Evolutionary conservation across 2,113 vertebrate genomes (phyloP).

Genomic region (Spea multiplicata): DNA sequence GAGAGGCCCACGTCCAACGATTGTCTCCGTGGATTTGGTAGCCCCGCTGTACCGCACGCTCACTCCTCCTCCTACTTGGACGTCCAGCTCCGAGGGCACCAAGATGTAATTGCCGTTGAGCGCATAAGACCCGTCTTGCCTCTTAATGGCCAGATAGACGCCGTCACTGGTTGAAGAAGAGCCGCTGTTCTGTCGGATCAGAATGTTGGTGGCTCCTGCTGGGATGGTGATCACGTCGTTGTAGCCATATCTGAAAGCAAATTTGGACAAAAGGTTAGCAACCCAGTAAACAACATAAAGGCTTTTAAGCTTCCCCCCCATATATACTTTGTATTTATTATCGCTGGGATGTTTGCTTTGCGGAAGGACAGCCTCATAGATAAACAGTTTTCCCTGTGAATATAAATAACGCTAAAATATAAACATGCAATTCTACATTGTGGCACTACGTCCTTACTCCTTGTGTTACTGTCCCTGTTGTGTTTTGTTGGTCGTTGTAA

Average conservation of each 20-base stretch:
- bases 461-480: no score
- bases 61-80: conserved; percentile 47
- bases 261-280: not conserved
- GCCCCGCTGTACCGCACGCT: conserved; percentile 64
- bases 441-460: no score
- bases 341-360: no score
- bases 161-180: conserved; percentile 6
- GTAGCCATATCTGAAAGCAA: conserved; percentile 62
- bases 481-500: no score
- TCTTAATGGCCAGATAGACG: conserved; percentile 63
- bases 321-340: no score
- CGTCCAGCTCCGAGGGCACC: conserved; percentile 54
- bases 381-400: no score
- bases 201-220: conserved; percentile 60
- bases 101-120: conserved; percentile 65
- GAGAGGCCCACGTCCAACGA: conserved; percentile 58
- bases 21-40: conserved; percentile 52
- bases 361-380: no score
- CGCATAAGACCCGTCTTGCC: conserved; percentile 46
- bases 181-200: conserved; percentile 58
- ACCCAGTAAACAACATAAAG: no score
- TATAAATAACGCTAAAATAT: no score
- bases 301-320: no score
- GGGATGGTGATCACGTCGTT: conserved; percentile 67
- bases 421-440: no score